Conservation (phyloP, 2,113 vertebrate genomes). For the Scortum barcoo region DNA sequence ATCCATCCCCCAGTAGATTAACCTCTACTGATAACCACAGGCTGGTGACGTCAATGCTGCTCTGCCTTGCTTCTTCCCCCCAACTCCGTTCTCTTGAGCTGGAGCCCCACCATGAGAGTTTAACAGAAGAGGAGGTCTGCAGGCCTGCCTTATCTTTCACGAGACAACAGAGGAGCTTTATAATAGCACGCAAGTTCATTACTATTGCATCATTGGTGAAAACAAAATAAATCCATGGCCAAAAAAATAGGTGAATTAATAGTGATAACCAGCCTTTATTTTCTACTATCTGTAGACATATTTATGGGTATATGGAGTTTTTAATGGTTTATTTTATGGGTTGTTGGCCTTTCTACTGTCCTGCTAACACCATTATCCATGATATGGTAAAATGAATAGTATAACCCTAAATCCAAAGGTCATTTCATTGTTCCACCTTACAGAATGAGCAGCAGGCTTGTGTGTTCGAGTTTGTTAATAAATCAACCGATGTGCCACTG, state of each 20-base stretch:
- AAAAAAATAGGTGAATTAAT: background rate
- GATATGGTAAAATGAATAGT: background rate
- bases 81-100: conserved; percentile 21
- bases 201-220: background rate
- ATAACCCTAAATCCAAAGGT: background rate
- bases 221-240: background rate
- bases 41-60: conserved; percentile 78
- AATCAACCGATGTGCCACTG: background rate
- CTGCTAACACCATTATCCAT: background rate
- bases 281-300: background rate
- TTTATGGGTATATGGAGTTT: background rate
- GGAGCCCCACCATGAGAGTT: conserved; percentile 13
- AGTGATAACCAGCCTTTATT: background rate
- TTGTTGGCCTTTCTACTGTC: background rate
- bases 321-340: background rate
- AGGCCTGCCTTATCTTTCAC: conserved; percentile 25
- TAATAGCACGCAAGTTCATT: background rate
- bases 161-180: conserved; percentile 25
- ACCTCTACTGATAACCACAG: conserved; percentile 77
- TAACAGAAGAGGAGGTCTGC: background rate
- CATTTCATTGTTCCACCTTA: background rate
- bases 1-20: conserved; percentile 80
- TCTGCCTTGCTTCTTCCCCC: conserved; percentile 41
- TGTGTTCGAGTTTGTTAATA: background rate
- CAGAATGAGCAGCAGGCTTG: background rate